phyloP scores from a whole-genome alignment of 1,140 invertebrate genomes.

The Drosophila littoralis region DNA sequence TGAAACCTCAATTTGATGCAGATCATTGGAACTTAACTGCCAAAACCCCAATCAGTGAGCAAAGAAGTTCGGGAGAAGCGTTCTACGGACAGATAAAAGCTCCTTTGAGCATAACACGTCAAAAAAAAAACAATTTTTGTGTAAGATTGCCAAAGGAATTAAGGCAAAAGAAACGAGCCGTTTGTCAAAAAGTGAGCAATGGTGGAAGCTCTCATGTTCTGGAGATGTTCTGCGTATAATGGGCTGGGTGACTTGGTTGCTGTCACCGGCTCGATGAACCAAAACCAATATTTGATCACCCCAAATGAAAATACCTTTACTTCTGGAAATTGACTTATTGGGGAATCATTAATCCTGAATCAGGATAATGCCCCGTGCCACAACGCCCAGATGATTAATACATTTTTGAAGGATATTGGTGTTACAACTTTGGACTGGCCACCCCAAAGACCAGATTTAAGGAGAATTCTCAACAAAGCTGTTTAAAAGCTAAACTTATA shows the following conservation, averaged over 20 bases:
- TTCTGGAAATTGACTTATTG: too few relatives aligned
- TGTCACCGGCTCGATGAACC: too few relatives aligned
- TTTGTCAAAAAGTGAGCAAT: too few relatives aligned
- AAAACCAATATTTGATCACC: too few relatives aligned
- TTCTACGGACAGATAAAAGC: constrained; percentile 8
- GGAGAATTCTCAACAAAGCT: too few relatives aligned
- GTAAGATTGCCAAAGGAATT: too few relatives aligned
- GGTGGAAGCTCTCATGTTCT: constrained; percentile 21
- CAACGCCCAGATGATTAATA: constrained; percentile 27
- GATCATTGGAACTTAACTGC: constrained; percentile 1
- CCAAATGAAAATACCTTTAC: too few relatives aligned
- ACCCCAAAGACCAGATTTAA: neutral
- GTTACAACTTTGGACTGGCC: constrained; percentile 10
- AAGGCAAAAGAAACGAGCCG: too few relatives aligned
- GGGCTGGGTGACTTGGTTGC: too few relatives aligned
- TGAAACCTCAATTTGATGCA: too few relatives aligned
- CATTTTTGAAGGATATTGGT: constrained; percentile 22
- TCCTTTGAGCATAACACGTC: constrained; percentile 9
- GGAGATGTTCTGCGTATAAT: constrained; percentile 20
- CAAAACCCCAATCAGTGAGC: neutral
- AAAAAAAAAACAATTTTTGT: too few relatives aligned
- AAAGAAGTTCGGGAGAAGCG: constrained; percentile 9
- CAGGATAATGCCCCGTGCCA: constrained; percentile 36
- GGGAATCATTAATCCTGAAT: constrained; percentile 25
- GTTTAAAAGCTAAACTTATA: too few relatives aligned